These are phyloP conservation scores for Lasioglossum pauxillum DNA, from an alignment of 2,888 invertebrate genomes.

Conservation along the genomic window DNA sequence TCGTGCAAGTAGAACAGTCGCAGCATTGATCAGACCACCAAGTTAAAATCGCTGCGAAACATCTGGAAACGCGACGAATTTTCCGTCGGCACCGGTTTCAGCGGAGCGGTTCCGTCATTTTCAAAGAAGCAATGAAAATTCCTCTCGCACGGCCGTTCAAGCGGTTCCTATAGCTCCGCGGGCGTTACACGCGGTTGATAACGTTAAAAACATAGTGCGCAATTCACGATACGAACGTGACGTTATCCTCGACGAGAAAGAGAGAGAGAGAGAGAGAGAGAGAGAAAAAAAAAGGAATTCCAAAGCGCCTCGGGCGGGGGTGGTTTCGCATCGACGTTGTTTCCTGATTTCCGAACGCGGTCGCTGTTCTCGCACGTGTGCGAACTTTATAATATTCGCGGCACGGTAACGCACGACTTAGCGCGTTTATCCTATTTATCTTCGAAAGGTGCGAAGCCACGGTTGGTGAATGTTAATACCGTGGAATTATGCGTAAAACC, in stretches of 20 bases:
- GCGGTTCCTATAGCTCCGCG: neutral
- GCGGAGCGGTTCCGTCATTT: neutral
- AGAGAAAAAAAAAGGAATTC: neutral
- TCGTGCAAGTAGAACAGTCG: neutral
- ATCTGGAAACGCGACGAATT: neutral
- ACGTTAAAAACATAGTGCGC: neutral
- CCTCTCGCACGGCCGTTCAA: neutral
- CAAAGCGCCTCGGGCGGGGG: neutral
- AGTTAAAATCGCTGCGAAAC: neutral
- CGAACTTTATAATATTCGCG: conserved; percentile 13
- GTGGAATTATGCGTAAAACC: conserved; percentile 32
- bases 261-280: neutral
- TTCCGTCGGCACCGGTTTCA: neutral
- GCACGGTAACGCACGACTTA: conserved; percentile 4
- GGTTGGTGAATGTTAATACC: neutral
- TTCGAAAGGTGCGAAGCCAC: neutral
- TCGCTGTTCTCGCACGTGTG: neutral
- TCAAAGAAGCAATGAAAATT: neutral
- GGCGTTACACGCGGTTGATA: neutral
- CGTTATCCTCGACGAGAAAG: neutral
- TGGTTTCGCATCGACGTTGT: neutral
- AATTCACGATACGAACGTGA: neutral
- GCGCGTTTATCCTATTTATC: conserved; percentile 33
- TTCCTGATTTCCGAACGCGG: neutral
- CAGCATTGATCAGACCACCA: neutral